phyloP scores from a whole-genome alignment of 2,797 vertebrate species.

The Echeneis naucrates region DNA sequence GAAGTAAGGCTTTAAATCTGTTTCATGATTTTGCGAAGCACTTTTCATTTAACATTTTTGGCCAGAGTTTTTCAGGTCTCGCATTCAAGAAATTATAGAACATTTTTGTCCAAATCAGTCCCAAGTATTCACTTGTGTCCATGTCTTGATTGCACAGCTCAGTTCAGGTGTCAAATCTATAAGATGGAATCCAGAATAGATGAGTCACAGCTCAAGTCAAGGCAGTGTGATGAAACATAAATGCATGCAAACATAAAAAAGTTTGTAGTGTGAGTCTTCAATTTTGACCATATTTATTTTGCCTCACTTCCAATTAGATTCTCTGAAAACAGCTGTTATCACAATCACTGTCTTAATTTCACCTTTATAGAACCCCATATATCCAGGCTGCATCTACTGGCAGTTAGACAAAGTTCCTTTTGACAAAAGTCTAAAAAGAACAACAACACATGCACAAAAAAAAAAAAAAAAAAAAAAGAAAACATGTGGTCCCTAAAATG shows the following conservation, averaged over 20 bases:
- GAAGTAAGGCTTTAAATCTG: not conserved
- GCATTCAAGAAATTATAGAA: too few relatives aligned
- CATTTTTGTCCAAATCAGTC: not conserved
- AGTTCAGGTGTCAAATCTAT: not conserved
- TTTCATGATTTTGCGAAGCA: too few relatives aligned
- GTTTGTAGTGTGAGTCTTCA: not conserved
- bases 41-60: not conserved
- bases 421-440: constrained; percentile 48
- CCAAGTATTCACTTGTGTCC: not conserved
- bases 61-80: not conserved
- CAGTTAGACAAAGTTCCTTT: constrained; percentile 69
- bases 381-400: constrained; percentile 62
- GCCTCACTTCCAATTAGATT: constrained; percentile 6
- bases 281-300: not conserved
- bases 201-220: not conserved
- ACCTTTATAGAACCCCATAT: constrained; percentile 25
- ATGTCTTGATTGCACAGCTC: too few relatives aligned
- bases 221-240: not conserved
- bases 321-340: constrained; percentile 50
- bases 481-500: constrained; percentile 72
- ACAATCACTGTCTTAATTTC: constrained; percentile 16
- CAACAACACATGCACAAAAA: too few relatives aligned
- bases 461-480: too few relatives aligned
- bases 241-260: too few relatives aligned
- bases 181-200: not conserved